These are phyloP conservation scores for Formica aserva DNA, from an alignment of 2,888 invertebrate species.

Conservation along the genomic window DNA sequence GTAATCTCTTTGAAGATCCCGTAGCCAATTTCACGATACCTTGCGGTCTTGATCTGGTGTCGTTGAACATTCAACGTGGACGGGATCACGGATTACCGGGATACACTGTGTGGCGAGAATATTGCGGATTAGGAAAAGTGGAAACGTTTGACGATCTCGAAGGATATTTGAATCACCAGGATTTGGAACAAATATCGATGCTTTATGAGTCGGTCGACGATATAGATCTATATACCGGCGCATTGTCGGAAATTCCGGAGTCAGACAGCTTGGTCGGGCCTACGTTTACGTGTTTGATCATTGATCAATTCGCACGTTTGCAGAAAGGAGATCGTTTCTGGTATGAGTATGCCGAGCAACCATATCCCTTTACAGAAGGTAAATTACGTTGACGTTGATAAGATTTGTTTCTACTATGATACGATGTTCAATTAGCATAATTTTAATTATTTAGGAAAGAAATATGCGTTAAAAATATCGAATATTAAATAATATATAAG, in stretches of 20 bases:
- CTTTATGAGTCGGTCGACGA: constrained; percentile 93
- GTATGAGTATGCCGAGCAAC: constrained; percentile 92
- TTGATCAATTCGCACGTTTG: constrained; percentile 93
- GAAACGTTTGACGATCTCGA: constrained; percentile 89
- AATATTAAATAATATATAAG: background rate
- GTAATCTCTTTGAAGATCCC: constrained; percentile 88
- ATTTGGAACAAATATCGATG: constrained; percentile 88
- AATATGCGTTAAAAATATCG: background rate
- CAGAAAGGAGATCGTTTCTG: constrained; percentile 95
- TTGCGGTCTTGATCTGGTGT: constrained; percentile 94
- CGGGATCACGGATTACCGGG: constrained; percentile 95
- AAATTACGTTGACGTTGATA: constrained; percentile 62
- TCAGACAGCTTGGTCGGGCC: constrained; percentile 93
- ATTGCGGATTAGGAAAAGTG: constrained; percentile 90
- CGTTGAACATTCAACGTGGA: constrained; percentile 95
- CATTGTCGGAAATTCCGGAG: constrained; percentile 92
- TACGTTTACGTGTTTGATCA: constrained; percentile 93
- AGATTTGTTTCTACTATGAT: background rate
- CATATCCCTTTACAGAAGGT: constrained; percentile 90
- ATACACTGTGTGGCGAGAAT: constrained; percentile 92
- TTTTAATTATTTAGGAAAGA: background rate
- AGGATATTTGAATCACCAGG: constrained; percentile 89
- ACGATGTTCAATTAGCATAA: background rate
- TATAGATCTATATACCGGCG: constrained; percentile 95
- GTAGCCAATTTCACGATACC: constrained; percentile 84